Percentiles rank a stretch among this genome's conserved stretches.
Conservation (phyloP, 2,113 vertebrate genomes). For the Acrocephalus kingi region DNA sequence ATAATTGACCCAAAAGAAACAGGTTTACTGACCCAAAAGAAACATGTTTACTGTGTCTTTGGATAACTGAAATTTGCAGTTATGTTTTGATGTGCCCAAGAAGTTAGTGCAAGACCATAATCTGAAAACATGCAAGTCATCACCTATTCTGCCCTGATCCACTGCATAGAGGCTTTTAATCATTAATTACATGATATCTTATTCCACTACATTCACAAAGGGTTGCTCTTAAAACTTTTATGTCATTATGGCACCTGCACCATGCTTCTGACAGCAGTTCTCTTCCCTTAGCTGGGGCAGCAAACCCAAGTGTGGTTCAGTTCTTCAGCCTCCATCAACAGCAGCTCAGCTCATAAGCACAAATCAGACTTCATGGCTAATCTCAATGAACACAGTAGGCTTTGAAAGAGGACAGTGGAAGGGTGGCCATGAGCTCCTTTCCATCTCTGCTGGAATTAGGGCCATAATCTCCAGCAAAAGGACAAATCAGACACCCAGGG, state of each 20-base stretch:
- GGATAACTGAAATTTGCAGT: neutral
- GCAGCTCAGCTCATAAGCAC: neutral
- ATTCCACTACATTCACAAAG: neutral
- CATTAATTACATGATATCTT: neutral
- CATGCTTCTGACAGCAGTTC: neutral
- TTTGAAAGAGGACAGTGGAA: neutral
- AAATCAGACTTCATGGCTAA: neutral
- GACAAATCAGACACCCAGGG: neutral
- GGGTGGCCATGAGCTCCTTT: neutral
- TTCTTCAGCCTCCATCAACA: neutral
- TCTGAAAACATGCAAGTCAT: neutral
- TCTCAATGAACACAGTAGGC: neutral
- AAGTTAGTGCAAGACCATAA: neutral
- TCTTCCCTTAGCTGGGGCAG: neutral
- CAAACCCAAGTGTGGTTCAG: fast-evolving
- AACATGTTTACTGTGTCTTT: neutral
- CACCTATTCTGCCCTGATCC: neutral
- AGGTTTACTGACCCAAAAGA: neutral
- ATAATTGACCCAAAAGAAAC: neutral
- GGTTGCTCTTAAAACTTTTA: neutral
- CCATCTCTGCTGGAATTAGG: fast-evolving
- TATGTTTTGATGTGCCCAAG: neutral
- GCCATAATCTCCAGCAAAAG: neutral
- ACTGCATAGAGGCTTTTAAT: neutral
- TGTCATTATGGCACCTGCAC: neutral